A percentile compares a stretch with the other conserved stretches of the same genome.
These are phyloP conservation scores for Chironomus striatipennis DNA, from an alignment of 1,140 invertebrate species.

Conservation along the genomic window DNA sequence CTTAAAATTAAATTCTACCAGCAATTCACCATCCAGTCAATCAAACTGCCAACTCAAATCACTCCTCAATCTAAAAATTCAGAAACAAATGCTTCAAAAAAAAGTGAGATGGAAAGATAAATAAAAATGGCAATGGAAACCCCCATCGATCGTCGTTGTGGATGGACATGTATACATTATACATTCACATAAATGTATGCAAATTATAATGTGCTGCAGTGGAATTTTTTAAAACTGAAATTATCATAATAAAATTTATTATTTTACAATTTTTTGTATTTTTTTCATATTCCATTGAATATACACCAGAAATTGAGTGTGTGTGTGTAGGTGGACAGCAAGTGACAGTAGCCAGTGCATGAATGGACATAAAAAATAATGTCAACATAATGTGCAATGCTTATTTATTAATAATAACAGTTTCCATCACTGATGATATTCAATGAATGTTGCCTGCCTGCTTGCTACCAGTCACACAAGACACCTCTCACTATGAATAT, in stretches of 20 bases:
- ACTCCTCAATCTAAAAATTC: too few species aligned
- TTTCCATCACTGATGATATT: neutral
- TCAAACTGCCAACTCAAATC: too few species aligned
- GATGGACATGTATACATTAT: neutral
- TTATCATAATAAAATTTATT: slow-evolving; percentile 10
- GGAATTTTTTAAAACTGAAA: neutral
- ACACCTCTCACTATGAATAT: neutral
- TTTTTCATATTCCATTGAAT: neutral
- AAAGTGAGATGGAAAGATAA: neutral
- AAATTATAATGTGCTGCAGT: slow-evolving; percentile 14
- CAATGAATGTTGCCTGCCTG: neutral
- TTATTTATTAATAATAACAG: neutral
- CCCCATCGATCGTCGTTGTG: neutral
- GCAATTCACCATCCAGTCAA: too few species aligned
- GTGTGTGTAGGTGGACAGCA: neutral
- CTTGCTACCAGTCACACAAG: slow-evolving; percentile 5
- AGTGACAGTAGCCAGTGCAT: too few species aligned
- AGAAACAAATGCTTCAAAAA: too few species aligned
- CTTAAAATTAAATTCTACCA: too few species aligned
- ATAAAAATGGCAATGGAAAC: neutral
- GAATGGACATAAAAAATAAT: too few species aligned
- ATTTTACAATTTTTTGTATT: neutral
- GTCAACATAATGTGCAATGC: too few species aligned
- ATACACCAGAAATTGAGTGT: neutral
- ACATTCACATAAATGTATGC: slow-evolving; percentile 12